Percentiles rank a stretch among this genome's conserved stretches.
Evolutionary conservation across 2,113 vertebrate species (phyloP).

Genomic region (Charina bottae): DNA sequence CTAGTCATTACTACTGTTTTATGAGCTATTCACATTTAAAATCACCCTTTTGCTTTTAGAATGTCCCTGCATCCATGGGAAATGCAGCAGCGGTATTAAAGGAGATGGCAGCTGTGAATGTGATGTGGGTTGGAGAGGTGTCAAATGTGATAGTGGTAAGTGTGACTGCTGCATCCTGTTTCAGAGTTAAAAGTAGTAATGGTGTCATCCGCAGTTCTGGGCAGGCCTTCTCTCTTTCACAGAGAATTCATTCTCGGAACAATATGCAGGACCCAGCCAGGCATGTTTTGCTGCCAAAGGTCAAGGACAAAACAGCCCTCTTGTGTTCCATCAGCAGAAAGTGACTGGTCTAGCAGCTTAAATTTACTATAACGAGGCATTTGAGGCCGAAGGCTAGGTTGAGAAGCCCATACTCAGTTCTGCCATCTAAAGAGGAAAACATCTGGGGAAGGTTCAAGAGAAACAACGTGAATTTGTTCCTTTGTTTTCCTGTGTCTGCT

Average conservation of each 20-base stretch:
- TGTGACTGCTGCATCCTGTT: fast-evolving
- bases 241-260: background rate
- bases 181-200: background rate
- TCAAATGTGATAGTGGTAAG: slow-evolving; percentile 82
- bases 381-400: background rate
- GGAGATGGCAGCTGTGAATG: slow-evolving; percentile 90
- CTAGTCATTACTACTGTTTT: background rate
- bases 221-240: background rate
- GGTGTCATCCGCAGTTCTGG: background rate
- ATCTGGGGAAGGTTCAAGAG: background rate
- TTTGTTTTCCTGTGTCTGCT: background rate
- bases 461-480: background rate
- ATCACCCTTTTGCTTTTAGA: slow-evolving; percentile 65
- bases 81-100: slow-evolving; percentile 77
- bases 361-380: background rate
- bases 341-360: background rate
- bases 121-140: slow-evolving; percentile 85
- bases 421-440: background rate
- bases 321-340: background rate
- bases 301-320: background rate
- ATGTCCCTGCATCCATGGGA: slow-evolving; percentile 82
- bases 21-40: fast-evolving
- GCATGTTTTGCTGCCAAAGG: background rate
- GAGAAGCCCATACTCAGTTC: background rate
- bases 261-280: background rate